Evolutionary conservation across 2,797 vertebrate genomes (phyloP).

Genomic region (Enoplosus armatus): DNA sequence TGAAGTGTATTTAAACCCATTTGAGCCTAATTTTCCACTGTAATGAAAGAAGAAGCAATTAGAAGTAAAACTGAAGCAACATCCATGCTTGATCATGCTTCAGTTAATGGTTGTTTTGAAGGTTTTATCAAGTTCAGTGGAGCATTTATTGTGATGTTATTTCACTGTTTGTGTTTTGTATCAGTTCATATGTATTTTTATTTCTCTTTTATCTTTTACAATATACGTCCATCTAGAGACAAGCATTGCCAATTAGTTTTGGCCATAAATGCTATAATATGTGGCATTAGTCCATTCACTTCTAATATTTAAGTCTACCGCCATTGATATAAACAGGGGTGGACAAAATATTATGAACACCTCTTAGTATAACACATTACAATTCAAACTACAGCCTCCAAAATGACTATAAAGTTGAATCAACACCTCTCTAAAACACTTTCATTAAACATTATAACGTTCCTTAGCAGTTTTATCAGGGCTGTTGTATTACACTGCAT

Average conservation of each 20-base stretch:
- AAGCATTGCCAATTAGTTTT: neutral
- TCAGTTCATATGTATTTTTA: neutral
- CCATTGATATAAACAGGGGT: neutral
- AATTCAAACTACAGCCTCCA: neutral
- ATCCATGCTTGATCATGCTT: neutral
- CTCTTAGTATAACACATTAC: neutral
- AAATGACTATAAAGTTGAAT: neutral
- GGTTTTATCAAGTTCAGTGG: neutral
- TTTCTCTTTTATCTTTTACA: neutral
- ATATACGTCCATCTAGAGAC: neutral
- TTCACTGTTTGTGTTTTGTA: neutral
- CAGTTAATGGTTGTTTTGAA: neutral
- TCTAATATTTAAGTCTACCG: neutral
- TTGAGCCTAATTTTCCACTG: neutral
- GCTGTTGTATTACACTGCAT: neutral
- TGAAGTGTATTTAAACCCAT: neutral
- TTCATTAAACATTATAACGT: neutral
- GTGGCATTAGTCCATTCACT: neutral
- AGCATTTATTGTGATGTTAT: neutral
- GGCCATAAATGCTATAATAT: neutral
- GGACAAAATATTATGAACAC: neutral
- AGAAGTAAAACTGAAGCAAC: neutral
- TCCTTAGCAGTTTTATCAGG: constrained; percentile 3
- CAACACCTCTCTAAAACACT: neutral
- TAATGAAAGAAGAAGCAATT: no score